Conservation (phyloP, 2,113 vertebrate species). For the Formicarius rufipectus region DNA sequence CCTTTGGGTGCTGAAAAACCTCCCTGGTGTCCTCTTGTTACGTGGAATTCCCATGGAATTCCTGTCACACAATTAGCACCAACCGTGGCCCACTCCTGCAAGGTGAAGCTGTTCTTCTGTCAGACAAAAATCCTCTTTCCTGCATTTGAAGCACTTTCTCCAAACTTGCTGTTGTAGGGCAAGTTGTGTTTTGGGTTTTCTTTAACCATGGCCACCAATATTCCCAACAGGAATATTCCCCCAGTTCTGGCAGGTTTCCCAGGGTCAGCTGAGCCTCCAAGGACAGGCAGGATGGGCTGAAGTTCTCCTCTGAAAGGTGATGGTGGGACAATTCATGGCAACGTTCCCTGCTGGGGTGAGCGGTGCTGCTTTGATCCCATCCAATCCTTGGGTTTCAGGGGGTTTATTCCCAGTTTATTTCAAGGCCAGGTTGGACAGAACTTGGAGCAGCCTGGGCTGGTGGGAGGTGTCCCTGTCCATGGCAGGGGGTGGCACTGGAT, state of each 20-base stretch:
- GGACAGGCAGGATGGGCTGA: not conserved
- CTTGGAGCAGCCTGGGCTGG: not conserved
- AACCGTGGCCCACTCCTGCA: accelerated
- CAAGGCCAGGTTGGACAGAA: not conserved
- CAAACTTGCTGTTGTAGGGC: not conserved
- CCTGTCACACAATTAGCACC: not conserved
- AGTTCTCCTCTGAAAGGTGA: not conserved
- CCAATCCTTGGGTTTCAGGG: not conserved
- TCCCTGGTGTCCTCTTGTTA: too few species aligned
- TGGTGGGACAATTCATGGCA: not conserved
- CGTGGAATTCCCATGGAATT: too few species aligned
- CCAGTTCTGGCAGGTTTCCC: not conserved
- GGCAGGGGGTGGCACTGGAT: not conserved
- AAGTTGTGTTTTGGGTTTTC: not conserved
- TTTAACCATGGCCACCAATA: not conserved
- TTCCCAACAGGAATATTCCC: not conserved
- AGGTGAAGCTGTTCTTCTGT: not conserved
- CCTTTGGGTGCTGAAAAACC: too few species aligned
- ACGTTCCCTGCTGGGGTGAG: not conserved
- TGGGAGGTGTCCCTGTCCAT: not conserved
- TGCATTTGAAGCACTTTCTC: not conserved
- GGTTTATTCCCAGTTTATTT: not conserved
- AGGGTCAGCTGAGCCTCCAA: not conserved
- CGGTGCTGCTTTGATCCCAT: not conserved
- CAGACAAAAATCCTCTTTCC: not conserved